Base-by-base conservation (phyloP, 1,140 invertebrate genomes). In the Lutraria rhynchaena region DNA sequence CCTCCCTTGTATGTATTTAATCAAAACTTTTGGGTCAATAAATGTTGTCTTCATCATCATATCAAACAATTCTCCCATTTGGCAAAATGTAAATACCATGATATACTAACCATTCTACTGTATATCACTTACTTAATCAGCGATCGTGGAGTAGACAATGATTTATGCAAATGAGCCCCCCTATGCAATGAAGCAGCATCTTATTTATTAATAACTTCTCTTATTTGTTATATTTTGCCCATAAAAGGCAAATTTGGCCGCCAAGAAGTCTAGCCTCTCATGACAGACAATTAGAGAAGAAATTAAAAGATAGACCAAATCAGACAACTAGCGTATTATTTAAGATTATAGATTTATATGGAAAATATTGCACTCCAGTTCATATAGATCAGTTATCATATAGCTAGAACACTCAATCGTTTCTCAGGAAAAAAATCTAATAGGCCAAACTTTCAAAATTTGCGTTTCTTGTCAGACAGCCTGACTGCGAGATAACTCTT, bases 261-360 rank as follows among this genome's bases (percentile, higher is more conserved):
- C 61, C 75, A 51, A 1, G 4, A 44, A 53, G 75, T 77, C 75
- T 77, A 65, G 75, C 60, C 75, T 4, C 7, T 5, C 63, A 61
- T 77, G 75, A 77, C 75, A 77, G 60, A 67, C 63, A 77, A 77
- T 77, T 77, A 77, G 61, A 29, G 27, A n/a, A 67, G 75, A 67
- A 77, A 77, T 77, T 77, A 77, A 77, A 77, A 77, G 60, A 77
- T 77, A 77, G 44, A 77, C 75, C 61, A 77, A 67, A 77, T 63
- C 75, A 77, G 75, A 77, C 75, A 77, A 57, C 24, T 31, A 65
- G 46, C 49, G 46, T 67, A 67, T 65, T 77, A 67, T 77, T 77
- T 67, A 67, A 67, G 75, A 77, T 77, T 77, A 77, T 67, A 49
- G 75, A 77, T 77, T 75, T 61, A 63, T 75, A 63, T 75, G 13